phyloP scores from a whole-genome alignment of 2,888 invertebrate species.

The Lycophotia porphyrea region DNA sequence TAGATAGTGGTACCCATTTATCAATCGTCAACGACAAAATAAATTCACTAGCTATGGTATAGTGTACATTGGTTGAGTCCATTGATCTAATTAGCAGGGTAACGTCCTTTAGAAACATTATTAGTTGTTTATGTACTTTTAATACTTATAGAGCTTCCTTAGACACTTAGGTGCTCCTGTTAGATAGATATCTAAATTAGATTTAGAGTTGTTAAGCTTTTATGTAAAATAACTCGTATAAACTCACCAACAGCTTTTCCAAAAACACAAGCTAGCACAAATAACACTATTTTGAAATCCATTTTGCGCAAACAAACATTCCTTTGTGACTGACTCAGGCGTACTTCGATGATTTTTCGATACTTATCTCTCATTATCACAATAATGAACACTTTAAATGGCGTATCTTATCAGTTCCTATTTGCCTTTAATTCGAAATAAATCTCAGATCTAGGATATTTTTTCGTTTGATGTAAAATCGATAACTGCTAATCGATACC shows the following conservation, averaged over 20 bases:
- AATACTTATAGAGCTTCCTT: neutral
- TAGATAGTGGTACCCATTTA: neutral
- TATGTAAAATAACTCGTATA: neutral
- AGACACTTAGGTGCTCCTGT: neutral
- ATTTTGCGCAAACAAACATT: constrained; percentile 54
- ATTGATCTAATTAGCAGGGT: neutral
- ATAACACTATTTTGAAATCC: constrained; percentile 70
- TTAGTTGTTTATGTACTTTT: too few relatives aligned
- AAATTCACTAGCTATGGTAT: neutral
- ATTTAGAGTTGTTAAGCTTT: too few relatives aligned
- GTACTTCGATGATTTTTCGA: constrained; percentile 51
- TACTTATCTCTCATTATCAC: constrained; percentile 62
- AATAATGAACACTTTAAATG: constrained; percentile 57
- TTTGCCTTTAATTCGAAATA: constrained; percentile 47
- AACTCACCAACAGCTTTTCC: constrained; percentile 78
- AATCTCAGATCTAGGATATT: constrained; percentile 60
- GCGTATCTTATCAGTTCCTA: constrained; percentile 64
- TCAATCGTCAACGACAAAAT: neutral
- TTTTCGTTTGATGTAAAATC: constrained; percentile 46
- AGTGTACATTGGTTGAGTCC: neutral
- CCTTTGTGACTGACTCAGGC: constrained; percentile 51
- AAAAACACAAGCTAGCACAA: constrained; percentile 73
- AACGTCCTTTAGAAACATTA: neutral
- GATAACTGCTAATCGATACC: constrained; percentile 13
- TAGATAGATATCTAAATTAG: neutral